A percentile compares a stretch with the other conserved stretches of the same genome.
These are phyloP conservation scores for Rhinophrynus dorsalis DNA, from an alignment of 2,797 vertebrate species.

Conservation along the genomic window DNA sequence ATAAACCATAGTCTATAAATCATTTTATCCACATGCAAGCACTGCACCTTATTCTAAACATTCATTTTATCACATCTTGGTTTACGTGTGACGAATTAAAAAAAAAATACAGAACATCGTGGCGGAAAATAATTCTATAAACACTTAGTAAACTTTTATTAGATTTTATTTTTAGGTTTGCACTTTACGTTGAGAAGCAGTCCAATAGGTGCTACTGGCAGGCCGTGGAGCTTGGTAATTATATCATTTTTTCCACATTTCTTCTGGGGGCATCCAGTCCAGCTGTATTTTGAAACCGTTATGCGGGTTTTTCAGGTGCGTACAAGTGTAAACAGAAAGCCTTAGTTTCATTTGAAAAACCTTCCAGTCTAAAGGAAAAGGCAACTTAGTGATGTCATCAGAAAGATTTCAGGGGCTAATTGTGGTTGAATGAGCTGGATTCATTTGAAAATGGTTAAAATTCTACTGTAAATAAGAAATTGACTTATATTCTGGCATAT, in stretches of 20 bases:
- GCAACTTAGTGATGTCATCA: slow-evolving; percentile 21
- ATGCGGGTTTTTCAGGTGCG: slow-evolving; percentile 39
- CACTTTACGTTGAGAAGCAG: slow-evolving; percentile 23
- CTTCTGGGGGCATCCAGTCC: slow-evolving; percentile 23
- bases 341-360: slow-evolving; percentile 18
- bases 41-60: too few species aligned
- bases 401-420: neutral
- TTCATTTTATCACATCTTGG: neutral
- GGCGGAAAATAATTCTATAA: slow-evolving; percentile 30
- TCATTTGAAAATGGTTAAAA: neutral
- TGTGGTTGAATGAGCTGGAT: neutral
- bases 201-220: slow-evolving; percentile 35
- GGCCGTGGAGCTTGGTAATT: slow-evolving; percentile 23
- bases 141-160: slow-evolving; percentile 49
- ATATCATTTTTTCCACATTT: slow-evolving; percentile 48
- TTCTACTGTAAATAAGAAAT: neutral
- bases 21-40: neutral
- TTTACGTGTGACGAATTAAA: neutral
- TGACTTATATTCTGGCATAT: neutral
- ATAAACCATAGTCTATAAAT: too few species aligned
- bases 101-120: neutral
- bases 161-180: slow-evolving; percentile 46
- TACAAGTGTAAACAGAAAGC: slow-evolving; percentile 19
- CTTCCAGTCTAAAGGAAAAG: slow-evolving; percentile 19
- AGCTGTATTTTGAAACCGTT: slow-evolving; percentile 45